Evolutionary conservation across 2,888 invertebrate species (phyloP).

Genomic region (Leucophenga maculata): DNA sequence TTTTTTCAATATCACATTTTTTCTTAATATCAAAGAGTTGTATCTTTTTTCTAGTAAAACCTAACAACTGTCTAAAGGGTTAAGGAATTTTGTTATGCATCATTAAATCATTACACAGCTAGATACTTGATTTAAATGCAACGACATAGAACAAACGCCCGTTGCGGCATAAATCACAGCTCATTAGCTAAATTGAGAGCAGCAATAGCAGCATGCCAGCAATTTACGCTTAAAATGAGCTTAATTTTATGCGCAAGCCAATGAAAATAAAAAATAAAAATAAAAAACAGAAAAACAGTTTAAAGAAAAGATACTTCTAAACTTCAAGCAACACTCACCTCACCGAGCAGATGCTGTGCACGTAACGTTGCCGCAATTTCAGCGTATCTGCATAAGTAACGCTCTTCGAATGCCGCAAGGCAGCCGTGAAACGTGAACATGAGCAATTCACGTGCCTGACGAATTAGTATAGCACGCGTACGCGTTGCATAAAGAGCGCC

Average conservation of each 20-base stretch:
- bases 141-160: no score
- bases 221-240: constrained; percentile 1
- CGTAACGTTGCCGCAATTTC: constrained; percentile 75
- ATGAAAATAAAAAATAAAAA: constrained; percentile 40
- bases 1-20: no score
- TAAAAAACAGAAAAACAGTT: constrained; percentile 43
- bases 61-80: no score
- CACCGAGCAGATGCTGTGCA: constrained; percentile 68
- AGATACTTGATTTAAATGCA: no score
- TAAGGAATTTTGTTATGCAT: no score
- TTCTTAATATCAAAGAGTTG: no score
- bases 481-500: constrained; percentile 73
- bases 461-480: constrained; percentile 76
- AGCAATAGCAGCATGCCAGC: constrained; percentile 18
- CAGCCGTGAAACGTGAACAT: constrained; percentile 79
- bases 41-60: no score
- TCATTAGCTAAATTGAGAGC: constrained; percentile 6
- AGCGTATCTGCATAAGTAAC: constrained; percentile 78
- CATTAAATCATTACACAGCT: no score
- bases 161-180: constrained; percentile 11
- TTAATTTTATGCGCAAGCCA: no score
- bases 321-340: constrained; percentile 71
- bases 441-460: constrained; percentile 80
- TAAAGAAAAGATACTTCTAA: no score
- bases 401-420: constrained; percentile 76